Percentiles rank a stretch among this genome's conserved stretches.
Conservation (phyloP, 2,797 vertebrate genomes). For the Halcyon smyrnensis region DNA sequence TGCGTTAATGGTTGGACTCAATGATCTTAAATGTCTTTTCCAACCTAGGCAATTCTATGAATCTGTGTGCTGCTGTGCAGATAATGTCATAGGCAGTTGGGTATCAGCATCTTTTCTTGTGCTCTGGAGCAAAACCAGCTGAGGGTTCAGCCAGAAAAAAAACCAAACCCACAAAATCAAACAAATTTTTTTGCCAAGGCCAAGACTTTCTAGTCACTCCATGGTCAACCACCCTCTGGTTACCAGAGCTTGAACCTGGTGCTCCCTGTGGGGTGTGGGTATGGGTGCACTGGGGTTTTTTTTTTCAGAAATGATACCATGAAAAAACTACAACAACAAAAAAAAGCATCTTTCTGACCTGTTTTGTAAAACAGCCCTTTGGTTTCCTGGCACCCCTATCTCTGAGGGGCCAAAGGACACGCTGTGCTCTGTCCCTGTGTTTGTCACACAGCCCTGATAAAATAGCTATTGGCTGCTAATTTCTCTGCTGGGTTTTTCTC, state of each 20-base stretch:
- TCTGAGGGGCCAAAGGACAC: neutral
- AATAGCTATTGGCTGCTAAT: neutral
- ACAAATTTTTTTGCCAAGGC: neutral
- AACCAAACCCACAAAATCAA: neutral
- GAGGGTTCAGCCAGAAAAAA: neutral
- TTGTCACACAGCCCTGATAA: neutral
- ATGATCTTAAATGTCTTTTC: neutral
- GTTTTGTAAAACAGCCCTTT: neutral
- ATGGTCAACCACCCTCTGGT: neutral
- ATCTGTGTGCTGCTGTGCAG: fast-evolving
- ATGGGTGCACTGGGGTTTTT: fast-evolving
- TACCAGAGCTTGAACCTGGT: neutral
- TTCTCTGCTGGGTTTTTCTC: neutral
- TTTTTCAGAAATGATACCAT: neutral
- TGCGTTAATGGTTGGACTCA: neutral
- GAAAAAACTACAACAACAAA: neutral
- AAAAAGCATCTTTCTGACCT: neutral
- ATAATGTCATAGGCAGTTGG: fast-evolving
- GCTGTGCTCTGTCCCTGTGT: neutral
- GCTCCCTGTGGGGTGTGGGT: neutral
- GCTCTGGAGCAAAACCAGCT: neutral
- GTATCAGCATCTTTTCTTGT: neutral
- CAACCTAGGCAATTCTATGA: neutral
- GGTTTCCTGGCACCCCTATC: slow-evolving; percentile 23
- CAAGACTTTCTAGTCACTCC: neutral